A percentile compares a stretch with the other conserved stretches of the same genome.
Evolutionary conservation across 2,113 vertebrate species (phyloP).

Genomic region (Hippocampus barbouri): DNA sequence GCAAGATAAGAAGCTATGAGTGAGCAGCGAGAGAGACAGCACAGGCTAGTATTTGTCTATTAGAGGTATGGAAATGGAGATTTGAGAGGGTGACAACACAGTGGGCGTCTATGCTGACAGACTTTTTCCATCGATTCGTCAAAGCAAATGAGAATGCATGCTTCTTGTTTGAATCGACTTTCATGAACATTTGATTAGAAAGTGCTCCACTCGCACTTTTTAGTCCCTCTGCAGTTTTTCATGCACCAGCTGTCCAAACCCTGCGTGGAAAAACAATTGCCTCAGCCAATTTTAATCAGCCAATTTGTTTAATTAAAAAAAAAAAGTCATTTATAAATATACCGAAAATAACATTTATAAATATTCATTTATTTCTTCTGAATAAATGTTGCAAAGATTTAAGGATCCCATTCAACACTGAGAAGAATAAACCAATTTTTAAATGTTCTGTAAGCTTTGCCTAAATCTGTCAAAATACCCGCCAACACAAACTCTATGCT

Average conservation of each 20-base stretch:
- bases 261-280: background rate
- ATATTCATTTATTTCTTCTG: background rate
- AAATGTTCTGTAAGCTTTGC: background rate
- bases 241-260: constrained; percentile 3
- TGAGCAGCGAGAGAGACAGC: constrained; percentile 4
- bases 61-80: constrained; percentile 28
- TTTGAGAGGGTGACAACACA: background rate
- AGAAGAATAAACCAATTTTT: background rate
- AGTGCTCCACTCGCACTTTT: background rate
- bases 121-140: background rate
- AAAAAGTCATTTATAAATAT: background rate
- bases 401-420: background rate
- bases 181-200: constrained; percentile 5
- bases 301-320: background rate
- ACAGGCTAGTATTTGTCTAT: constrained; percentile 13
- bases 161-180: background rate
- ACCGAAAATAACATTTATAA: background rate
- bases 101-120: background rate
- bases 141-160: constrained; percentile 1
- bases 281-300: background rate
- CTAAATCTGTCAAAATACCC: background rate
- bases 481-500: background rate
- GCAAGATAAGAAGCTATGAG: constrained; percentile 8
- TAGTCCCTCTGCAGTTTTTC: background rate
- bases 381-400: background rate